Conservation (phyloP, 2,888 invertebrate genomes). For the Synanthedon vespiformis region DNA sequence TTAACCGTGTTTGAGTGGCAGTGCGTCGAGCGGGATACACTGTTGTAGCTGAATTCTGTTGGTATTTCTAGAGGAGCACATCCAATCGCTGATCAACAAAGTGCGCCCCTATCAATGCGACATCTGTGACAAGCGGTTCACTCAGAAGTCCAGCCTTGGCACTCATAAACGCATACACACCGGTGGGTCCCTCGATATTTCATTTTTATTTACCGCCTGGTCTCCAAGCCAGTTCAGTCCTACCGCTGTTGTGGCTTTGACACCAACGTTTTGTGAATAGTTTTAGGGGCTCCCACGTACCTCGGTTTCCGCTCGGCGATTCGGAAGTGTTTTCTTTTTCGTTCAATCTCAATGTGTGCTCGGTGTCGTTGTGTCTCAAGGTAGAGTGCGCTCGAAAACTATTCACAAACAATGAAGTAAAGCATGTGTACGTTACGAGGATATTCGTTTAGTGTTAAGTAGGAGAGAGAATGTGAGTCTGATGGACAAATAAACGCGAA, state of each 20-base stretch:
- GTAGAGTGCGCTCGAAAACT: slow-evolving; percentile 69
- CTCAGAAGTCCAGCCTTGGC: slow-evolving; percentile 86
- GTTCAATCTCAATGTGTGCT: slow-evolving; percentile 9
- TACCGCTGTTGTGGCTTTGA: slow-evolving; percentile 57
- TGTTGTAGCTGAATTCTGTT: slow-evolving; percentile 67
- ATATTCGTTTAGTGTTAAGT: slow-evolving; percentile 44
- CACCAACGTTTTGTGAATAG: slow-evolving; percentile 66
- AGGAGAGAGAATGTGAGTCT: slow-evolving; percentile 50
- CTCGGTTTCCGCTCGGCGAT: slow-evolving; percentile 33
- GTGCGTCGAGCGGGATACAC: slow-evolving; percentile 39
- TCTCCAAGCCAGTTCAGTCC: slow-evolving; percentile 48
- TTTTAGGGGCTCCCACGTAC: slow-evolving; percentile 62
- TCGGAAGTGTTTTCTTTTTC: slow-evolving; percentile 29
- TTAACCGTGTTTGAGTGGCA: slow-evolving; percentile 29
- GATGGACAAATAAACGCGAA: slow-evolving; percentile 63
- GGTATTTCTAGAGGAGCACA: slow-evolving; percentile 72
- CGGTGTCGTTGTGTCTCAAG: slow-evolving; percentile 16
- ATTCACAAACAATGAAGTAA: slow-evolving; percentile 66
- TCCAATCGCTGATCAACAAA: slow-evolving; percentile 73
- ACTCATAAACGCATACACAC: slow-evolving; percentile 86
- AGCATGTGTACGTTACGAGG: slow-evolving; percentile 69
- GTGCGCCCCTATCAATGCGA: slow-evolving; percentile 77
- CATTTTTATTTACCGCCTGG: slow-evolving; percentile 50
- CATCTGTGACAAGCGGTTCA: slow-evolving; percentile 83
- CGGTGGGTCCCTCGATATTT: slow-evolving; percentile 70